Evolutionary conservation across 2,797 vertebrate genomes (phyloP).

Genomic region (Spondyliosoma cantharus): DNA sequence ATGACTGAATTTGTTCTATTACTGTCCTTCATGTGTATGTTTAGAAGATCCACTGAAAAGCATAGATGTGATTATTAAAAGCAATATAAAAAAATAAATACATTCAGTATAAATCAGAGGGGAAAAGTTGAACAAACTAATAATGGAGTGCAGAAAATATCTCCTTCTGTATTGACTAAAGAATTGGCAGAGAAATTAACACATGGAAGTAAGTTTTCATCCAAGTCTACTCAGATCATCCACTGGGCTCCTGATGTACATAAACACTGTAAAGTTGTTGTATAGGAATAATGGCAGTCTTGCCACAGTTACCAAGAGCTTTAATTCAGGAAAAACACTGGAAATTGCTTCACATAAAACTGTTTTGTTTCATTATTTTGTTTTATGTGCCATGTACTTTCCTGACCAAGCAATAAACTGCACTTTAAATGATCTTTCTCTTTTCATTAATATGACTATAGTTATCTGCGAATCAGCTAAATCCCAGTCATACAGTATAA

Average conservation of each 20-base stretch:
- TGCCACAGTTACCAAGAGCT: background rate
- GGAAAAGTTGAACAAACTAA: background rate
- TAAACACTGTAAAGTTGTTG: conserved; percentile 4
- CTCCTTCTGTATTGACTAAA: background rate
- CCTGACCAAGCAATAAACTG: conserved; percentile 47
- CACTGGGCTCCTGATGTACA: background rate
- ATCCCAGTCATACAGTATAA: background rate
- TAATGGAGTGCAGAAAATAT: background rate
- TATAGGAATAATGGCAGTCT: background rate
- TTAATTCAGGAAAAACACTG: conserved; percentile 28
- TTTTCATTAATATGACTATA: background rate
- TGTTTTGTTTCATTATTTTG: background rate
- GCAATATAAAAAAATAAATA: background rate
- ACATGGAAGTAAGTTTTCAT: background rate
- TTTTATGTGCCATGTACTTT: conserved; percentile 18
- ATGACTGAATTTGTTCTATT: background rate
- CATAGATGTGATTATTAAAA: no score
- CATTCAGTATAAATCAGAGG: background rate
- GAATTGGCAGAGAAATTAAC: background rate
- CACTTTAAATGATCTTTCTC: conserved; percentile 63
- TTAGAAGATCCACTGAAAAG: background rate
- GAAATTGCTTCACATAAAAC: background rate
- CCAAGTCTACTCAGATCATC: background rate
- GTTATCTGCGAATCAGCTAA: background rate
- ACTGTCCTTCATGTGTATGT: background rate